These are phyloP conservation scores for Lottia scabra DNA, from an alignment of 2,888 invertebrate species.

Conservation along the genomic window DNA sequence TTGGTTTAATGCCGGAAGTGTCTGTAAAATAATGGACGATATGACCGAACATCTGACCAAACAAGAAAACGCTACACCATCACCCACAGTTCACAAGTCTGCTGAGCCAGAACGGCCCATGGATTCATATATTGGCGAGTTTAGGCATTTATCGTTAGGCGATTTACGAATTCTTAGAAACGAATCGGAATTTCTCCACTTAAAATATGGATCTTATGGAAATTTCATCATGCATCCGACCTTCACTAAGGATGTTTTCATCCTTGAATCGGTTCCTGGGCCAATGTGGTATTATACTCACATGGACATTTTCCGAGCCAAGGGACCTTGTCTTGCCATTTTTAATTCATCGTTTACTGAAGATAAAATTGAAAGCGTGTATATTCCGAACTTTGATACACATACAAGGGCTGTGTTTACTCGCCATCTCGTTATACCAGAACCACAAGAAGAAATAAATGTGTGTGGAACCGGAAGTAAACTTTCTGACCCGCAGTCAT, in stretches of 20 bases:
- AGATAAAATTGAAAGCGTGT: slow-evolving; percentile 23
- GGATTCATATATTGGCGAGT: slow-evolving; percentile 27
- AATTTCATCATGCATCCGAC: slow-evolving; percentile 27
- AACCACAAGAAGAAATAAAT: slow-evolving; percentile 85
- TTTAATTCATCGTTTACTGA: slow-evolving; percentile 27
- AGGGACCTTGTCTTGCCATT: slow-evolving; percentile 19
- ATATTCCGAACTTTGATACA: slow-evolving; percentile 35
- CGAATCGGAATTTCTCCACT: slow-evolving; percentile 11
- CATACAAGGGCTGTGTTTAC: slow-evolving; percentile 31
- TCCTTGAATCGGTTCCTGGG: slow-evolving; percentile 20
- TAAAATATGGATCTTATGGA: slow-evolving; percentile 34
- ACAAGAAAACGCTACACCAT: not conserved
- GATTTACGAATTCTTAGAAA: slow-evolving; percentile 28
- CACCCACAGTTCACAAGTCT: not conserved
- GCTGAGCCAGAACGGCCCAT: slow-evolving; percentile 10
- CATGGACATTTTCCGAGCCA: slow-evolving; percentile 26
- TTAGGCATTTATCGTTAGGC: slow-evolving; percentile 33
- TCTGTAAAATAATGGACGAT: slow-evolving; percentile 23
- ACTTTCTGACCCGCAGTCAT: slow-evolving; percentile 78
- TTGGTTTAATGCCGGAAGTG: slow-evolving; percentile 16
- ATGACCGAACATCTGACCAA: slow-evolving; percentile 17
- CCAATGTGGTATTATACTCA: slow-evolving; percentile 36
- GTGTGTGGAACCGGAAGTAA: slow-evolving; percentile 87
- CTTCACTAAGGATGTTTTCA: slow-evolving; percentile 30
- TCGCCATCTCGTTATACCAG: slow-evolving; percentile 75